Evolutionary conservation across 1,140 invertebrate genomes (phyloP), one percentile per base, ranked within the genome.

Genomic region (Acromyrmex echinatior): DNA sequence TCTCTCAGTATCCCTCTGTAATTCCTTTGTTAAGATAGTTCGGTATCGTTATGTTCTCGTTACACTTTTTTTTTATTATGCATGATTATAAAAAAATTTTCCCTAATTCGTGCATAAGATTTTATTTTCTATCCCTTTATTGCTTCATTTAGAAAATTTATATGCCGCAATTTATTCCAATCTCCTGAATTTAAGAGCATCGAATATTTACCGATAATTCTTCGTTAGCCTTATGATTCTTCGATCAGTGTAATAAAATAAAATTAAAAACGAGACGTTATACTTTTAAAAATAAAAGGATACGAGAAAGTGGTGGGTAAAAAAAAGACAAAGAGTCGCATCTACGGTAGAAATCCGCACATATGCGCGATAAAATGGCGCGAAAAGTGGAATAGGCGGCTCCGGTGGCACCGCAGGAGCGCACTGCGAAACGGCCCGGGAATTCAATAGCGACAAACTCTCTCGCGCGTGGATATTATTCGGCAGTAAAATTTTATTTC

Each of bases 381-480:
- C 66, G 81, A 81, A 51, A 25, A 66, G 56, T 62, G 78, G 80
- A 82, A 74, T 74, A 82, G 68, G 56, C 53, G 25, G 45, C 77
- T 25, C 7, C 58, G 58, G 14, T 45, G 18, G 51, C 31, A 71
- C 3, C 39, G 56, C 68, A 51, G 70, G 28, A 60, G 70, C 56
- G 70, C 39, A 87, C 81, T 86, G 86, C 86, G 90, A 92, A 94
- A 93, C 92, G 92, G 87, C 80, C 86, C 79, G 66, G 87, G 91
- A 95, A 95, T 95, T 95, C 94, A 95, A 95, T 95, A 95, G 94
- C 93, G 93, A 94, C 94, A 95, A 95, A 95, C 93, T 93, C 93
- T 79, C 70, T 58, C 70, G 88, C 76, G 62, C 84, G 63, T 84
- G 88, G 91, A 94, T 94, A 95, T 95, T 95, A 95, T 95, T 95